Conservation (phyloP, 2,888 invertebrate genomes). For the Exephanes ischioxanthus region DNA sequence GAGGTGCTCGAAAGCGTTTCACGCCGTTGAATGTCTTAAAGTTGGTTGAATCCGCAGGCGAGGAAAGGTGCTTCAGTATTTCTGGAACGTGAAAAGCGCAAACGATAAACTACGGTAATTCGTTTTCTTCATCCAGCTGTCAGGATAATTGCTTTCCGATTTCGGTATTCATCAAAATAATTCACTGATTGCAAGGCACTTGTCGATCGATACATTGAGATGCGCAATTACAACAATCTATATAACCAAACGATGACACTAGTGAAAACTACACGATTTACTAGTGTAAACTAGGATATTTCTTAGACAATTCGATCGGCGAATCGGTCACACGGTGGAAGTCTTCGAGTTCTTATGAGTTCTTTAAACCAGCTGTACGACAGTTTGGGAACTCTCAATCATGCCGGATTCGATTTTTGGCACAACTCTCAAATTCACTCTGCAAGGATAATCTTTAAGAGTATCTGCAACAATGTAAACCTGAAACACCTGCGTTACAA, state of each 20-base stretch:
- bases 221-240: background rate
- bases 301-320: too few relatives aligned
- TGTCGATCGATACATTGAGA: background rate
- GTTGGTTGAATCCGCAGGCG: constrained; percentile 27
- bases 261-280: too few relatives aligned
- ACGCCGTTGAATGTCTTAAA: constrained; percentile 52
- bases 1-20: constrained; percentile 52
- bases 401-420: too few relatives aligned
- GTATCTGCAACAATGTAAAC: too few relatives aligned
- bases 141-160: constrained; percentile 52
- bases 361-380: constrained; percentile 85
- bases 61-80: constrained; percentile 38
- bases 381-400: too few relatives aligned
- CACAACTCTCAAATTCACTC: too few relatives aligned
- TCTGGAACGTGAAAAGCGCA: constrained; percentile 28
- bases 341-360: constrained; percentile 85
- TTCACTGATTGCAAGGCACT: constrained; percentile 14
- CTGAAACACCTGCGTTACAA: background rate
- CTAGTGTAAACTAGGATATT: too few relatives aligned
- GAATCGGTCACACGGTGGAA: constrained; percentile 68
- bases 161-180: constrained; percentile 52
- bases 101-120: constrained; percentile 45
- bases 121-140: constrained; percentile 27
- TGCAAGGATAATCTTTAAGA: too few relatives aligned
- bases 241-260: too few relatives aligned